A percentile compares a stretch with the other conserved stretches of the same genome.
Conservation (phyloP, 2,113 vertebrate genomes). For the Strix aluco region DNA sequence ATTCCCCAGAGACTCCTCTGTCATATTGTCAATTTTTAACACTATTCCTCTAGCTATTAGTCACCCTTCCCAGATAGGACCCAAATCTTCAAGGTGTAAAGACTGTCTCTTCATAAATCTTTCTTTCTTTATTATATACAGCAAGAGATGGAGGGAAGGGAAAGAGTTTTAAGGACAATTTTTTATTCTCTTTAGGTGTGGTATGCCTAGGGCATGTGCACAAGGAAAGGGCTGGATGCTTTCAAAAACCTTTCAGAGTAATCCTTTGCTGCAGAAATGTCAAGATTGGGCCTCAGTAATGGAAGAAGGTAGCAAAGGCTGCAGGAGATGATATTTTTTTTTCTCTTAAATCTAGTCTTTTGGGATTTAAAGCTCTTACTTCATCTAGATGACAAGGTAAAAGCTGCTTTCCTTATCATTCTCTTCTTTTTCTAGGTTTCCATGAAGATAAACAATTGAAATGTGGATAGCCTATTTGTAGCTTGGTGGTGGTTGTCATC, state of each 20-base stretch:
- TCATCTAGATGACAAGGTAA: background rate
- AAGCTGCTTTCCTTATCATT: slow-evolving; percentile 27
- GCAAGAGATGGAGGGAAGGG: background rate
- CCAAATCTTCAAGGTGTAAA: background rate
- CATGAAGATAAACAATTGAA: slow-evolving; percentile 74
- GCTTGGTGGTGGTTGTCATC: slow-evolving; percentile 70
- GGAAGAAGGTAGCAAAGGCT: background rate
- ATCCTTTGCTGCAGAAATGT: background rate
- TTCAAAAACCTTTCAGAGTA: background rate
- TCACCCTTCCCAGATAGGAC: background rate
- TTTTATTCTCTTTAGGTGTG: background rate
- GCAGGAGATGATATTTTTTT: background rate
- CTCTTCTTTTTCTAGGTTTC: slow-evolving; percentile 68
- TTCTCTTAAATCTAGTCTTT: background rate
- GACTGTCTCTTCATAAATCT: background rate
- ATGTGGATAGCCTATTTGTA: slow-evolving; percentile 76
- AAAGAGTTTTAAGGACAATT: background rate
- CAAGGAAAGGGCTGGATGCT: background rate
- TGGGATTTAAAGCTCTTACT: background rate
- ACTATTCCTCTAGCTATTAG: background rate
- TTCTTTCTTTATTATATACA: background rate
- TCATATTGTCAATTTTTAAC: background rate
- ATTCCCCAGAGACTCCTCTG: background rate
- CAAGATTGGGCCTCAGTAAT: background rate
- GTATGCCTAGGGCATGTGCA: background rate